Percentiles rank a stretch among this genome's conserved stretches.
Evolutionary conservation across 2,797 vertebrate genomes (phyloP).

Genomic region (Eleutherodactylus coqui): DNA sequence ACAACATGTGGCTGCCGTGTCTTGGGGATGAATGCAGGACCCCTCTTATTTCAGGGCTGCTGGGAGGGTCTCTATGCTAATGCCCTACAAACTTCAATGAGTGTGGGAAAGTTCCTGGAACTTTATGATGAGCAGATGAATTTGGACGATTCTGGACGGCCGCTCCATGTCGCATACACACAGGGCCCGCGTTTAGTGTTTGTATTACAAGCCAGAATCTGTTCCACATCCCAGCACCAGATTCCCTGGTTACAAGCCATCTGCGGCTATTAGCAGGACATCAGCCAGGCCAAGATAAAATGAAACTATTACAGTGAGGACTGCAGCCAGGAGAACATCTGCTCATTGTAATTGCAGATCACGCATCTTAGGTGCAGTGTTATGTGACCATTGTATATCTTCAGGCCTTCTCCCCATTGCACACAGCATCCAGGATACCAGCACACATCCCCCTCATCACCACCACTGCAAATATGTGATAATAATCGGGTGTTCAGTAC

Average conservation of each 20-base stretch:
- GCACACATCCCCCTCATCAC: background rate
- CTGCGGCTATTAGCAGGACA: background rate
- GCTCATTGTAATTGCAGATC: background rate
- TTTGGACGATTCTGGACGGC: background rate
- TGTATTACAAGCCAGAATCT: background rate
- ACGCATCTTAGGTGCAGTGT: background rate
- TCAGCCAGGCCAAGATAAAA: slow-evolving; percentile 17
- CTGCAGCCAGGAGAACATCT: slow-evolving; percentile 44
- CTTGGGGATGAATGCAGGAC: background rate
- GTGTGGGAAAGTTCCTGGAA: slow-evolving; percentile 15
- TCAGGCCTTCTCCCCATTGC: background rate
- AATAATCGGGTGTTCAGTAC: no score
- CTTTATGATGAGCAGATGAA: background rate
- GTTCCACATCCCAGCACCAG: background rate
- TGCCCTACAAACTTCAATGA: no score
- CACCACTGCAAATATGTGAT: background rate
- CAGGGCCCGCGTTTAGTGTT: background rate
- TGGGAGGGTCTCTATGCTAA: background rate
- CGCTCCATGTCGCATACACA: background rate
- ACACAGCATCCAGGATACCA: background rate
- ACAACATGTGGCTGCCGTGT: background rate
- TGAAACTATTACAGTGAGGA: no score
- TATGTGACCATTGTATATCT: background rate
- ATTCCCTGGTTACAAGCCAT: slow-evolving; percentile 8
- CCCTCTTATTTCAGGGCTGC: background rate